Percentiles rank a stretch among this genome's conserved stretches.
Conservation (phyloP, 1,140 invertebrate species). For the Dolichoris vasculosae region DNA sequence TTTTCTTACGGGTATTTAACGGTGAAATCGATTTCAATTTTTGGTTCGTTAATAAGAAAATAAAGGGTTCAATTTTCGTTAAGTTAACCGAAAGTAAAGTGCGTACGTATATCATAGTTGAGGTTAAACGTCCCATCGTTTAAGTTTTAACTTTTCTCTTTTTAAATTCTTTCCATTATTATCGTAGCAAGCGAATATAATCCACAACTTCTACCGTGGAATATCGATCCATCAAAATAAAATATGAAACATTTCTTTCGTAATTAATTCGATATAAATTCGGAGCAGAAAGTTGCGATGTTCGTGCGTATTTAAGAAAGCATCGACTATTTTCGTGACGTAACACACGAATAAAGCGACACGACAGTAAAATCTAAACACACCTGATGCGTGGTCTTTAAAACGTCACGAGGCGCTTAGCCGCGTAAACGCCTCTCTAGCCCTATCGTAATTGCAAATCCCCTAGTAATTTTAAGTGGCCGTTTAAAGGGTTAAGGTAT, state of each 20-base stretch:
- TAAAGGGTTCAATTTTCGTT: too few species aligned
- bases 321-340: not conserved
- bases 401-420: not conserved
- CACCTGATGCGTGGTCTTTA: conserved; percentile 36
- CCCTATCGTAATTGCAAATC: conserved; percentile 56
- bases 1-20: not conserved
- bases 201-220: not conserved
- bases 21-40: not conserved
- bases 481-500: conserved; percentile 61
- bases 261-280: not conserved
- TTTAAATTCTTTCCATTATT: too few species aligned
- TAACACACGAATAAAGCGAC: not conserved
- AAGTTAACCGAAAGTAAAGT: too few species aligned
- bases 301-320: not conserved
- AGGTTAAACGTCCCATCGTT: too few species aligned
- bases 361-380: not conserved
- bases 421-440: conserved; percentile 10
- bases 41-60: too few species aligned
- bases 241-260: not conserved
- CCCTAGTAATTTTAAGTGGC: conserved; percentile 57
- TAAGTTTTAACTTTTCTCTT: too few species aligned
- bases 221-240: not conserved
- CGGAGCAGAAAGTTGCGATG: not conserved
- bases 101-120: too few species aligned
- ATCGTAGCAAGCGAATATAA: too few species aligned